phyloP scores from a whole-genome alignment of 1,140 invertebrate genomes.

The Eupeodes corollae region DNA sequence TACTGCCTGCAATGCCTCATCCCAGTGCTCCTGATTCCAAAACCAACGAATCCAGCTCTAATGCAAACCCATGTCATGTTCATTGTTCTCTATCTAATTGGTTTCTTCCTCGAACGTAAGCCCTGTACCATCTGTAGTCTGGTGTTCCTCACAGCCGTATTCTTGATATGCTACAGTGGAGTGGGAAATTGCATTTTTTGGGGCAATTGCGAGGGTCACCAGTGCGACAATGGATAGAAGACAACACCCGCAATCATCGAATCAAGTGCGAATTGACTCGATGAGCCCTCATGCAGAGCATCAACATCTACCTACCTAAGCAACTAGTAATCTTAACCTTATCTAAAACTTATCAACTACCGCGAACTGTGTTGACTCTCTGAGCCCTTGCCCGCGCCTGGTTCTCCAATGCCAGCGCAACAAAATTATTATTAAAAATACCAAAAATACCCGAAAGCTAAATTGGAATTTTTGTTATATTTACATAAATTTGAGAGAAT shows the following conservation, averaged over 20 bases:
- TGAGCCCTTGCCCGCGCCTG: not conserved
- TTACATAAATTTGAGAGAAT: too few species aligned
- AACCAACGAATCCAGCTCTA: constrained; percentile 87
- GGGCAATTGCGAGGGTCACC: constrained; percentile 65
- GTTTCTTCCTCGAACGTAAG: constrained; percentile 89
- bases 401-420: too few species aligned
- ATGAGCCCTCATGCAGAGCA: not conserved
- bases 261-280: not conserved
- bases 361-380: not conserved
- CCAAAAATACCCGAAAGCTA: too few species aligned
- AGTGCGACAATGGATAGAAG: constrained; percentile 51
- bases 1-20: constrained; percentile 98
- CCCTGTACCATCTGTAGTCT: constrained; percentile 94
- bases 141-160: constrained; percentile 83
- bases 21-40: constrained; percentile 91
- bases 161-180: constrained; percentile 91
- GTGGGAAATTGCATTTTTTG: constrained; percentile 90
- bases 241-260: not conserved
- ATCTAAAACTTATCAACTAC: too few species aligned
- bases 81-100: constrained; percentile 84
- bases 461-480: too few species aligned
- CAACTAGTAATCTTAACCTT: too few species aligned
- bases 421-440: too few species aligned
- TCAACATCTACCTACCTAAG: too few species aligned
- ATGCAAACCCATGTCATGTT: constrained; percentile 95